phyloP scores from a whole-genome alignment of 2,888 invertebrate species.

The Chironomus tentans region DNA sequence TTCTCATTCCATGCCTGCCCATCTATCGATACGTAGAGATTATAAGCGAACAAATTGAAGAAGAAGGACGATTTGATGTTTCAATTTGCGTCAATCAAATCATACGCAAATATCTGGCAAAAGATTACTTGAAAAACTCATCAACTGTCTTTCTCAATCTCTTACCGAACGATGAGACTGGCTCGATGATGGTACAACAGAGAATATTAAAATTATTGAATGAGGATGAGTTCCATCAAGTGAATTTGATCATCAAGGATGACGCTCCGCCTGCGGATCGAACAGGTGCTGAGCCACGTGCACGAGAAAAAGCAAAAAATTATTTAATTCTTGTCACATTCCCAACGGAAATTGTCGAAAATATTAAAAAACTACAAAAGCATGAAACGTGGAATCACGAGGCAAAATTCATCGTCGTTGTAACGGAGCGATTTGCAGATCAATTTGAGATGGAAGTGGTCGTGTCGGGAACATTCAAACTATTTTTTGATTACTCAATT shows the following conservation, averaged over 20 bases:
- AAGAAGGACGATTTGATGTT: slow-evolving; percentile 9
- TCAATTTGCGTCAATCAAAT: slow-evolving; percentile 24
- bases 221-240: slow-evolving; percentile 4
- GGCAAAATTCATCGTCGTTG: slow-evolving; percentile 38
- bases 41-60: neutral
- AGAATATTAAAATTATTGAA: slow-evolving; percentile 17
- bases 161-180: slow-evolving; percentile 16
- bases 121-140: slow-evolving; percentile 21
- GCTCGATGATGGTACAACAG: slow-evolving; percentile 20
- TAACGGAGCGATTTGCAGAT: slow-evolving; percentile 30
- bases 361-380: slow-evolving; percentile 35
- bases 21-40: too few relatives aligned
- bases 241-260: slow-evolving; percentile 20
- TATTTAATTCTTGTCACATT: slow-evolving; percentile 37
- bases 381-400: slow-evolving; percentile 39
- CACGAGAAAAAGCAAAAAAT: slow-evolving; percentile 36
- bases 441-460: slow-evolving; percentile 34
- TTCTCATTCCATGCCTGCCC: too few relatives aligned
- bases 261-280: neutral
- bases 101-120: slow-evolving; percentile 6
- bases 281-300: neutral
- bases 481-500: slow-evolving; percentile 35
- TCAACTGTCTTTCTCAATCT: slow-evolving; percentile 19
- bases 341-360: slow-evolving; percentile 36
- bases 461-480: slow-evolving; percentile 30